These are phyloP conservation scores for Sclerurus mexicanus DNA, from an alignment of 2,113 vertebrate genomes.

Conservation along the genomic window DNA sequence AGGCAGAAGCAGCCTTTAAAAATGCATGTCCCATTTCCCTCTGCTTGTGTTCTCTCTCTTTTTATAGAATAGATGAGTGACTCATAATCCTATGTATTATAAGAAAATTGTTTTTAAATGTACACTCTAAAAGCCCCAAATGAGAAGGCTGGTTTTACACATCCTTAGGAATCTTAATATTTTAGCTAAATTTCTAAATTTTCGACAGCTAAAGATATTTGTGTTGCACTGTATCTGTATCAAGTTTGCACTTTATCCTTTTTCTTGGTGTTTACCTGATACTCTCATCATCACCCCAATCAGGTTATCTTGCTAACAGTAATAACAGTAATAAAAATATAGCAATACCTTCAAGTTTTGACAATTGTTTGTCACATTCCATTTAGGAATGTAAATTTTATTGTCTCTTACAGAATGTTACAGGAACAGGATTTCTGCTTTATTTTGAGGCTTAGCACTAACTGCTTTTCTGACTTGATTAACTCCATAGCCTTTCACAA, in stretches of 20 bases:
- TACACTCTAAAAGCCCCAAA: not conserved
- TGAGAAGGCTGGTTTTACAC: not conserved
- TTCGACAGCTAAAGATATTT: not conserved
- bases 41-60: slow-evolving; percentile 28
- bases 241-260: not conserved
- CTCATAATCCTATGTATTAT: slow-evolving; percentile 7
- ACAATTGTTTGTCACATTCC: not conserved
- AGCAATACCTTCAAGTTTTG: not conserved
- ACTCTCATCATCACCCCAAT: not conserved
- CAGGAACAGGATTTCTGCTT: not conserved
- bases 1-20: slow-evolving; percentile 17
- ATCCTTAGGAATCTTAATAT: not conserved
- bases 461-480: not conserved
- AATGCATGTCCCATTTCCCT: slow-evolving; percentile 42
- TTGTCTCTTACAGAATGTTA: not conserved
- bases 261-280: not conserved
- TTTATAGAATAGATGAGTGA: slow-evolving; percentile 39
- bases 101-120: not conserved
- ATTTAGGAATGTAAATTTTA: not conserved
- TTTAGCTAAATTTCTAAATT: not conserved
- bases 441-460: not conserved
- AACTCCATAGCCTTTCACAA: not conserved
- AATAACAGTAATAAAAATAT: not conserved
- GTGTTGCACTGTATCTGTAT: not conserved
- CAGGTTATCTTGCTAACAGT: not conserved